Evolutionary conservation across 2,888 invertebrate genomes (phyloP), one percentile per base, ranked within the genome.

Genomic region (Tachina grossa): DNA sequence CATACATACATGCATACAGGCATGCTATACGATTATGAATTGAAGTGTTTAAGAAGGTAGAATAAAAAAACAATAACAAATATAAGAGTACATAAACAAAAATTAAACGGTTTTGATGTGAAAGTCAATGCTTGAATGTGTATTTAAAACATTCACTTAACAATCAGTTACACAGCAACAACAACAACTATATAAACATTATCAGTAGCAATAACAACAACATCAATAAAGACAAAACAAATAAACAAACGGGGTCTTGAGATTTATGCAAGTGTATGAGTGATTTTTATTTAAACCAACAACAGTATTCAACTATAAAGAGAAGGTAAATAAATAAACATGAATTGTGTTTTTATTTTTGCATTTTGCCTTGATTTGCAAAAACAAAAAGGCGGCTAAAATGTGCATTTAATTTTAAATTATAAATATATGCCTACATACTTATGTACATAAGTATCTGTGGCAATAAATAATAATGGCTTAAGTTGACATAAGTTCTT

Each of bases 201-300:
- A 59, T 63, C 53, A 71, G 45, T 19, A 71, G 11, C 13, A 72
- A 19, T 45, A 59, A n/a, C 22, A 74, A 61, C 39, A 65, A 55
- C n/a, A 76, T 49, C 19, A 65, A 78, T n/a, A 59, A 72, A 71
- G 45, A 53, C 66, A 57, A 83, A 57, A 49, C 43, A 84, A 72
- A 84, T 75, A 85, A 87, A 80, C 87, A 81, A 76, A 85, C 85
- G 87, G 88, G 88, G 88, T 88, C 88, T 88, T 88, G 88, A 88
- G 87, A 88, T 85, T 88, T 87, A n/a, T 71, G 45, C 59, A 83
- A 59, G 83, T 77, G 53, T 74, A 47, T 65, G 59, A 75, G 61
- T 69, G 41, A 49, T 68, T 80, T 78, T 77, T 65, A 45, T 57
- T 71, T 66, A 45, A 55, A 49, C 51, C 55, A 76, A 53, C 71